These are phyloP conservation scores for Pheucticus melanocephalus DNA, from an alignment of 2,113 vertebrate genomes.

Conservation along the genomic window DNA sequence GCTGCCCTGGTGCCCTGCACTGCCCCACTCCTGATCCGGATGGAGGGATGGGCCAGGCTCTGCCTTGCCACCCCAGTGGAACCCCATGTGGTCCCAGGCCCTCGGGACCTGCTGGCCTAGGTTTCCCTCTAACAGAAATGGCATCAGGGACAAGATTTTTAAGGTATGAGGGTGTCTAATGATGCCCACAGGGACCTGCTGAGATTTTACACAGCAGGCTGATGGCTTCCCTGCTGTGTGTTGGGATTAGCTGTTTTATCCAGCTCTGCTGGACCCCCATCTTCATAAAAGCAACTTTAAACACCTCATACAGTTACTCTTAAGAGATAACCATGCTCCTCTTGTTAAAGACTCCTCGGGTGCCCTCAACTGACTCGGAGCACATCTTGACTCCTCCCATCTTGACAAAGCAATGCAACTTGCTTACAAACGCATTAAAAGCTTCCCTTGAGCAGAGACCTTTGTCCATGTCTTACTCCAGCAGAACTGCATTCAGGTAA, in stretches of 20 bases:
- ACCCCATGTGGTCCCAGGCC: accelerated
- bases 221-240: accelerated
- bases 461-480: not conserved
- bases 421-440: not conserved
- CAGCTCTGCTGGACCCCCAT: accelerated
- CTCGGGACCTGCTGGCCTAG: not conserved
- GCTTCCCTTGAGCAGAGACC: not conserved
- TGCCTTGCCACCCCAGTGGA: not conserved
- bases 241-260: not conserved
- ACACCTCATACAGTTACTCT: not conserved
- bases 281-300: not conserved
- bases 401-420: not conserved
- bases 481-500: not conserved
- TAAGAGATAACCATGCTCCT: not conserved
- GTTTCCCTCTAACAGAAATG: not conserved
- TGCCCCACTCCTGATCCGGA: not conserved
- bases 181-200: not conserved
- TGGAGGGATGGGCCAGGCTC: not conserved
- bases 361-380: accelerated
- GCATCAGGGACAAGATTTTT: not conserved
- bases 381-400: not conserved
- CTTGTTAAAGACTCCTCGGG: not conserved
- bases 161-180: not conserved
- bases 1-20: not conserved
- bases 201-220: not conserved